Evolutionary conservation across 2,113 vertebrate species (phyloP), one percentile per base, ranked within the genome.

Genomic region (Vulpes vulpes): DNA sequence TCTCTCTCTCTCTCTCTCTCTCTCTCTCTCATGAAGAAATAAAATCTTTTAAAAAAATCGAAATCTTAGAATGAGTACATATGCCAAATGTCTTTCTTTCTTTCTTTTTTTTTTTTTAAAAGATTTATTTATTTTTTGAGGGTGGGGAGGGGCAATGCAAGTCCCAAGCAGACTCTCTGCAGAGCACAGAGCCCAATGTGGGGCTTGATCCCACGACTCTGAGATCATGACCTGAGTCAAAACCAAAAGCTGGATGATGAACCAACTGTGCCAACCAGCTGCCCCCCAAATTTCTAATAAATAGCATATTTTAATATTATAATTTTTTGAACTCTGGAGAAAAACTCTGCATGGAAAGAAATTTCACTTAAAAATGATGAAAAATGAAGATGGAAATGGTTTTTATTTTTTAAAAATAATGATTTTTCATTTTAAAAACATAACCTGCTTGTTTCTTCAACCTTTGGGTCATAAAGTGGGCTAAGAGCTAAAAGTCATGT

Each of bases 401-500:
- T 83, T 76, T 51, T 60, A 16, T 81, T 83, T 92, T 89, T 27
- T 19, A 83, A 95, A 78, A 69, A 90, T 32, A 43, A 43, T 43
- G 5, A 43, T 43, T 43, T 43, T 43, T 43, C 43, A 43, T 43
- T 43, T 43, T 43, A 43, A 43, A 43, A 43, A 43, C 43, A 43
- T 43, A 57, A 91, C 38, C 43, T 82, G n/a, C 30, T 91, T 89
- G 8, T 43, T 88, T 97, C 69, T 97, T 92, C 51, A 74, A 83
- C 6, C 73, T 71, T 15, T 62, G 73, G 20, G 51, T 79, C 51
- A 89, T 80, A 83, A 94, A 49, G 4, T n/a, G 83, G 69, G 15
- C 5, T 62, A 73, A 90, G 83, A 89, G 43, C 71, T 93, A 32
- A 43, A 90, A 86, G 57, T 69, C n/a, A 22, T 30, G 2, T 35